Conservation (phyloP, 2,797 vertebrate species). For the Poeciliopsis paucimaculata region DNA sequence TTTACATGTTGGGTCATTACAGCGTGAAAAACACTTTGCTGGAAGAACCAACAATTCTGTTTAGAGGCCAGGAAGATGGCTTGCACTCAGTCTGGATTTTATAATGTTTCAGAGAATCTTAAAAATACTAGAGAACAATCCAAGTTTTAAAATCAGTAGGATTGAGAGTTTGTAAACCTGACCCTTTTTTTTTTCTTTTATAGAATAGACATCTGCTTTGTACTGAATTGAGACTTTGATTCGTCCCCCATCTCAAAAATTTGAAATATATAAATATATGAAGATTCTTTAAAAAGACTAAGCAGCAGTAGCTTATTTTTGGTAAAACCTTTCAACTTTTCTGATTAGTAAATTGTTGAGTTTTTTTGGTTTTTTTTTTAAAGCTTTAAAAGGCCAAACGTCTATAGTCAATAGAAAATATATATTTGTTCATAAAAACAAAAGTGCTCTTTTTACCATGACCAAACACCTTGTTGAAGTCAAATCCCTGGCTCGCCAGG, state of each 20-base stretch:
- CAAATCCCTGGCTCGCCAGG: slow-evolving; percentile 98
- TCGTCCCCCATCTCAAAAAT: background rate
- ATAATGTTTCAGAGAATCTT: background rate
- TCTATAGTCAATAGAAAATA: background rate
- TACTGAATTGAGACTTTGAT: background rate
- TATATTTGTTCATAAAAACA: background rate
- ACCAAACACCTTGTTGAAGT: slow-evolving; percentile 99
- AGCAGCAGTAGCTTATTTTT: background rate
- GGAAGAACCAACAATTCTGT: background rate
- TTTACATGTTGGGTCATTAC: background rate
- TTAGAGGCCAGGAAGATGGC: background rate
- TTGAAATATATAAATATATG: background rate
- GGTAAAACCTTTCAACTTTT: background rate
- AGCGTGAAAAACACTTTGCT: background rate
- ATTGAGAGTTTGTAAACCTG: background rate
- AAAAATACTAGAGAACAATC: background rate
- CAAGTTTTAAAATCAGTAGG: background rate
- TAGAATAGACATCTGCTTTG: background rate
- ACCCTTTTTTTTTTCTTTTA: too few relatives aligned
- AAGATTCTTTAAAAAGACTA: background rate
- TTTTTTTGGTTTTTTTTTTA: background rate
- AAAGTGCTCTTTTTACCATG: slow-evolving; percentile 82
- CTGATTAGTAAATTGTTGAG: background rate
- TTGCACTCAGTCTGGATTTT: background rate
- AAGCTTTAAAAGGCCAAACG: background rate